A percentile compares a stretch with the other conserved stretches of the same genome.
These are phyloP conservation scores for Anniella stebbinsi DNA, from an alignment of 2,797 vertebrate species.

Conservation along the genomic window DNA sequence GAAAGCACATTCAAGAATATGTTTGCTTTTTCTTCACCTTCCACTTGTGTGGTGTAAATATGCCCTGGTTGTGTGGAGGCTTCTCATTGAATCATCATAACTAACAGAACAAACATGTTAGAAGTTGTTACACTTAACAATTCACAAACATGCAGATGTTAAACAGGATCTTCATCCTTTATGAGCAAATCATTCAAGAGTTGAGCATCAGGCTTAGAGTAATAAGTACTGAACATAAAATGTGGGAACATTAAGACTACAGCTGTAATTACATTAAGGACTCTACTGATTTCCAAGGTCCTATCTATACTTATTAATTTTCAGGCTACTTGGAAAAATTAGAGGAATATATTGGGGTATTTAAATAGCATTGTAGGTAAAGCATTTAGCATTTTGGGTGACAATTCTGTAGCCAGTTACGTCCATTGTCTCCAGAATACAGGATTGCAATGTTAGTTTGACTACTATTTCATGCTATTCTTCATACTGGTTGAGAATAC, in stretches of 20 bases:
- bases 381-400: constrained; percentile 7
- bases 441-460: constrained; percentile 4
- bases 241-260: not conserved
- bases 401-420: not conserved
- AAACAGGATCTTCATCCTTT: constrained; percentile 32
- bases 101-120: constrained; percentile 16
- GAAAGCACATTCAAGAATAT: not conserved
- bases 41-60: constrained; percentile 21
- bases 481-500: not conserved
- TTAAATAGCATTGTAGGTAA: constrained; percentile 1
- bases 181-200: not conserved
- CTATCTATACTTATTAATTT: not conserved
- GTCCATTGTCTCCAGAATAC: not conserved
- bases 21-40: constrained; percentile 29
- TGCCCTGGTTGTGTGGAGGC: constrained; percentile 6
- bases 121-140: constrained; percentile 37
- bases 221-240: constrained; percentile 3
- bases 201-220: constrained; percentile 12
- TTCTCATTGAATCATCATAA: not conserved
- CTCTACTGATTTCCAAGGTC: not conserved
- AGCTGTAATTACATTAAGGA: not conserved
- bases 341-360: not conserved
- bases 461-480: not conserved
- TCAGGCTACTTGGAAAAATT: not conserved
- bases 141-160: constrained; percentile 18